Base-by-base conservation (phyloP, 2,797 vertebrate species). In the Limosa lapponica region DNA sequence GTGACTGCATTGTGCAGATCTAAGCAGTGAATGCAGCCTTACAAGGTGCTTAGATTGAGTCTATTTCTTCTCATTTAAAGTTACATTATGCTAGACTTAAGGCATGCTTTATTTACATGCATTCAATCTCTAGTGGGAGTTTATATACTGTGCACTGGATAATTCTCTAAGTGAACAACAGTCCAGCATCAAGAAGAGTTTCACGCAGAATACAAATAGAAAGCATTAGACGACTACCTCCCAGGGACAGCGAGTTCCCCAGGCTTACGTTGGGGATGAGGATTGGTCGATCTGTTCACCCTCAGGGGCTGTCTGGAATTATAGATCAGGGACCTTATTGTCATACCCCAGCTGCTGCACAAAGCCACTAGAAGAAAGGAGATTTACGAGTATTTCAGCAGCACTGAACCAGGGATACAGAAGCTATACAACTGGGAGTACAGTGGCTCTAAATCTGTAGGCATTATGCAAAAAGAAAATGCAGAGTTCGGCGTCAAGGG, bases 361-460 rank as follows among this genome's bases (percentile, higher is more conserved):
- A 98, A 98, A 98, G 98, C 98, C 97, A 96, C 97, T 96, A 95
- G 88, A 98, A 98, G 98, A 98, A 98, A 98, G 97, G 98, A 99
- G 98, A 99, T 99, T 99, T 99, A 98, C 95, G 98, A 98, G 98
- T 97, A 98, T 98, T 99, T 98, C 98, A 98, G 98, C 98, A 98
- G 97, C 97, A 98, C 97, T 98, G 98, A 99, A 98, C 98, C 98
- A 95, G 97, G 97, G 98, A 98, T 98, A 98, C 97, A 97, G 97
- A 96, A 98, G 98, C 98, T 97, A 93, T 97, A 97, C 98, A 98
- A 97, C 97, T 96, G 98, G 98, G 98, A 98, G 98, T 97, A 96
- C 95, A 95, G 97, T 95, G 97, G 97, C 97, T 98, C 97, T 98
- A 98, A 98, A 98, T 98, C 97, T 98, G 95, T 57, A 97, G 95